Base-by-base conservation (phyloP, 2,113 vertebrate genomes). In the Antennarius striatus region DNA sequence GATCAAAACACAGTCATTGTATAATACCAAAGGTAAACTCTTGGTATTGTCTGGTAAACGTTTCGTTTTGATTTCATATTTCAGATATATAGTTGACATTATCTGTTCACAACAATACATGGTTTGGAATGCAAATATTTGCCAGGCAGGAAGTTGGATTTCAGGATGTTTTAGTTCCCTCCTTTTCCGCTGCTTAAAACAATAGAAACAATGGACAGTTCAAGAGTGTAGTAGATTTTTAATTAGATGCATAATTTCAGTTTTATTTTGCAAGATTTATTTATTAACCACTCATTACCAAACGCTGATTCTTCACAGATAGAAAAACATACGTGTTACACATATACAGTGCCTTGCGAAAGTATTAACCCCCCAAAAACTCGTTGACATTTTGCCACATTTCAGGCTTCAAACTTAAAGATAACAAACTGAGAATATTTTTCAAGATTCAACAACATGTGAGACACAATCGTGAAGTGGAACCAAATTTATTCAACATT, bases 131-230 rank as follows among this genome's bases (percentile, higher is more conserved):
- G 67, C 68, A 75, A 80, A 81, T 86, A 82, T 87, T 86, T 85
- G 63, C 66, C 55, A 22, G 61, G 58, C 86, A 92, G 93, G 93
- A 94, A 92, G 88, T 82, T 77, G 60, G 60, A 80, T 71, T 79
- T 64, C 93, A 93, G 93, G 93, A 94, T 91, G 91, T 93, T 88
- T 86, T 80, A 75, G 84, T 85, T 92, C 90, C 91, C 90, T 85
- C 77, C 83, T 84, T 84, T 93, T 91, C 92, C 91, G 88, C 69
- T 69, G 49, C 73, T 78, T 72, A 82, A 81, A 92, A 93, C 92
- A 94, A 93, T 91, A 79, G 72, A 66, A 61, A 65, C 60, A 78
- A 76, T 63, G 57, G 67, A 54, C 61, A 45, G 50, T 49, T 68
- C 52, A 69, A 48, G 36, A 73, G 17, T 29, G 3, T 39, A 39